Evolutionary conservation across 2,888 invertebrate genomes (phyloP), one percentile per base, ranked within the genome.

Genomic region (Pachycephus smyrnensis): DNA sequence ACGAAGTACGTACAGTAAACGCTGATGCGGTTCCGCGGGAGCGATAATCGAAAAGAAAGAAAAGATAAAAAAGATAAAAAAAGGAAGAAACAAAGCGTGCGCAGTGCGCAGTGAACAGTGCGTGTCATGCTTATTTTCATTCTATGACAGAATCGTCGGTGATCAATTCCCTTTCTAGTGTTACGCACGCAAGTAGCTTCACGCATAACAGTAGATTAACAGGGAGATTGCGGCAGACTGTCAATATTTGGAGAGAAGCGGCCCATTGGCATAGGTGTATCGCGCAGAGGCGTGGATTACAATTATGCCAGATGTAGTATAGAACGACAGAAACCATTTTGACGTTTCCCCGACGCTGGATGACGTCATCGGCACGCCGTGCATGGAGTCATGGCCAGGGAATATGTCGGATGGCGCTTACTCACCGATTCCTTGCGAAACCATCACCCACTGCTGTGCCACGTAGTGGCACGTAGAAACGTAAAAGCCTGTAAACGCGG

Each of bases 291-390:
- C 36, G 40, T 15, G 15, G 40, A 40, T 40, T 15, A 6, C 15
- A 15, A 40, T 40, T 40, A 4, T 40, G 15, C 15, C 15, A 15
- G 40, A 6, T 40, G 40, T 15, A 15, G 15, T 40, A 6, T 15
- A 15, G 40, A 40, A 40, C 40, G 40, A 40, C 15, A 40, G 40
- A 15, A 15, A 40, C 40, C 76, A 76, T 76, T 69, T 73, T 75
- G 79, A 76, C 36, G 76, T 75, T 76, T 79, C 80, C 73, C 6
- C 40, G 40, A 75, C 77, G 75, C 32, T 76, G 76, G 79, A 83
- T 89, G 86, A 88, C 90, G 90, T 91, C 91, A 91, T 85, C 85
- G 87, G 81, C 84, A 82, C 88, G 86, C 90, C 90, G 82, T 88
- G 88, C 89, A 90, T 88, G 40, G 40, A 40, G 40, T 40, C 40